Base-by-base conservation (phyloP, 1,140 invertebrate species). In the Rhizoglyphus robini region DNA sequence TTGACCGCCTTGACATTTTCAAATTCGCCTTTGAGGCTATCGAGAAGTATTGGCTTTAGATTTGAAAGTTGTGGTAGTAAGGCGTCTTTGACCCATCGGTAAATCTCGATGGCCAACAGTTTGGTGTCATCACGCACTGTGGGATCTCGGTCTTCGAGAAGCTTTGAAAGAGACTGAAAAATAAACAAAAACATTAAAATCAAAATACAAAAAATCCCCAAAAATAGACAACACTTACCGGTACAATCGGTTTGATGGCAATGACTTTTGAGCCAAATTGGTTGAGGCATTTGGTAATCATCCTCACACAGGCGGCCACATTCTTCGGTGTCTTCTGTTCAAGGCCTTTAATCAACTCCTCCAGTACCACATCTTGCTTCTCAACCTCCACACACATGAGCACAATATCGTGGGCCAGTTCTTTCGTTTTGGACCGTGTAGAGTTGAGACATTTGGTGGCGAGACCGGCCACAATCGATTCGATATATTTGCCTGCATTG, bases 371-470 rank as follows among this genome's bases (percentile, higher is more conserved):
- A 70, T 97, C 93, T 68, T 90, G 86, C 75, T 95, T 96, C 73
- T 98, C 94, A 70, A 95, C 91, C 79, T 98, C 93, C 70, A 96
- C 83, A 73, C 87, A 96, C 87, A 95, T 90, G 49, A 97, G 79
- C 1, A 85, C 83, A 63, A 97, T 84, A 75, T 95, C 90, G 46
- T 87, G 78, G 5, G 89, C 87, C 18, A 93, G 78, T 67, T 97
- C 92, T 76, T 88, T 93, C 2, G 90, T 96, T 76, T 90, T 94
- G 1, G 86, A 82, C 79, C 87, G 91, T 15, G 89, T 86, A 0
- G 90, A 88, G 47, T 87, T 88, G 65, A 96, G 84, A 76, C 91
- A 95, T 79, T 97, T 98, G 41, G 84, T 79, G 0, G 96, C 85
- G 67, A 97, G 84, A 20, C 89, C 90, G 49, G 80, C 80, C 80